A percentile compares a stretch with the other conserved stretches of the same genome.
Evolutionary conservation across 2,797 vertebrate species (phyloP).

Genomic region (Kryptolebias ocellatus): DNA sequence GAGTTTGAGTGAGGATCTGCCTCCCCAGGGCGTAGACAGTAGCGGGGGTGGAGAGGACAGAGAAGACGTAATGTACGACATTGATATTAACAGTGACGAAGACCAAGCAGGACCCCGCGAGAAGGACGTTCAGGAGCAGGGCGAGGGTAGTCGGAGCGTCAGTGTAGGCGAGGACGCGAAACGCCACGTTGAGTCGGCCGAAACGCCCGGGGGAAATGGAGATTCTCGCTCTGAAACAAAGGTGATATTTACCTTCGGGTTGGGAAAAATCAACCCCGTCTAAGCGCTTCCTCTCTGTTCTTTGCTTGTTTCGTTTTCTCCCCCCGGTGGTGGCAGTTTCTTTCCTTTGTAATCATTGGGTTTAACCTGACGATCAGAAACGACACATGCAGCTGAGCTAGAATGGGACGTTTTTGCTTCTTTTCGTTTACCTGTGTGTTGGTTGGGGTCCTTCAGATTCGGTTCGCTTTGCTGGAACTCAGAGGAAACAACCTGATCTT

Average conservation of each 20-base stretch:
- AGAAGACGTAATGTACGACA: conserved; percentile 56
- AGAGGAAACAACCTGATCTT: conserved; percentile 21
- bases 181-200: conserved; percentile 45
- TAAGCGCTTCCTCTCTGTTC: conserved; percentile 28
- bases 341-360: conserved; percentile 15
- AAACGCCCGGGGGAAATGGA: conserved; percentile 62
- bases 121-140: conserved; percentile 18
- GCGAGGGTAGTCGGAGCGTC: conserved; percentile 29
- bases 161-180: conserved; percentile 44
- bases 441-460: conserved; percentile 20
- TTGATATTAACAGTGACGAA: conserved; percentile 59
- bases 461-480: conserved; percentile 24
- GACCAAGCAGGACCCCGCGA: conserved; percentile 38
- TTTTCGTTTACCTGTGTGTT: neutral
- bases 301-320: conserved; percentile 49
- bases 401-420: neutral
- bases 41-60: conserved; percentile 7
- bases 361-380: neutral
- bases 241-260: conserved; percentile 70
- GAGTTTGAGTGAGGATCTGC: conserved; percentile 50
- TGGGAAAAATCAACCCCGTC: conserved; percentile 10
- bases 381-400: no score
- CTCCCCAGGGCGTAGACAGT: conserved; percentile 39
- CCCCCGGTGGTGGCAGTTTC: conserved; percentile 46
- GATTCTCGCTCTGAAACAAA: conserved; percentile 59